phyloP scores from a whole-genome alignment of 2,888 invertebrate genomes.

The Ceratothoa steindachneri region DNA sequence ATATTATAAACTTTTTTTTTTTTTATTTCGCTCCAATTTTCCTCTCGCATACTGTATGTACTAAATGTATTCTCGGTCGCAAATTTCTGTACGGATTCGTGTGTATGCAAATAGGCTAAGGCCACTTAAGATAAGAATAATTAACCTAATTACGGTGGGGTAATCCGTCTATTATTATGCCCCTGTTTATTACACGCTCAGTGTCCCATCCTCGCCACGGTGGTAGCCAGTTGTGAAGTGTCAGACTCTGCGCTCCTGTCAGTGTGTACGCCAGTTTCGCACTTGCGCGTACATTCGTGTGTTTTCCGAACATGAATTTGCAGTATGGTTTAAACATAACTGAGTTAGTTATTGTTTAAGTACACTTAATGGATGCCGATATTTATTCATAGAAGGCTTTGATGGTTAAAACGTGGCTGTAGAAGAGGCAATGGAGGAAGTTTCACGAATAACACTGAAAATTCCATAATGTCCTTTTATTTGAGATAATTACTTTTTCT shows the following conservation, averaged over 20 bases:
- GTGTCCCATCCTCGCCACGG: slow-evolving; percentile 33
- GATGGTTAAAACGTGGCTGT: no score
- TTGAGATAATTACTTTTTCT: no score
- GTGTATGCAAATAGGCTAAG: not conserved
- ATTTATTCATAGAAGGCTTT: no score
- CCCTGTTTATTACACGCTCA: slow-evolving; percentile 17
- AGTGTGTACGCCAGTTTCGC: slow-evolving; percentile 6
- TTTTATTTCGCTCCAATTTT: slow-evolving; percentile 5
- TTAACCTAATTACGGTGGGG: not conserved
- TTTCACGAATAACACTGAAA: no score
- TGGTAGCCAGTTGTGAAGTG: slow-evolving; percentile 42
- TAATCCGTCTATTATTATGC: not conserved
- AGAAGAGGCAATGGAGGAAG: no score
- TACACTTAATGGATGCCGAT: not conserved
- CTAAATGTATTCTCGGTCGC: not conserved
- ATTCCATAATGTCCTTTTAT: no score
- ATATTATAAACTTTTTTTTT: slow-evolving; percentile 10
- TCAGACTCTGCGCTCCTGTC: slow-evolving; percentile 28
- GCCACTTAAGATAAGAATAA: not conserved
- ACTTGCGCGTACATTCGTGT: slow-evolving; percentile 5
- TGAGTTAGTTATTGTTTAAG: not conserved
- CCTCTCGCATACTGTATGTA: slow-evolving; percentile 1
- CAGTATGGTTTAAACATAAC: not conserved
- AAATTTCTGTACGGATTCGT: not conserved
- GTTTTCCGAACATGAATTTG: no score